Evolutionary conservation across 2,888 invertebrate genomes (phyloP).

Genomic region (Drosophila fungiperda): DNA sequence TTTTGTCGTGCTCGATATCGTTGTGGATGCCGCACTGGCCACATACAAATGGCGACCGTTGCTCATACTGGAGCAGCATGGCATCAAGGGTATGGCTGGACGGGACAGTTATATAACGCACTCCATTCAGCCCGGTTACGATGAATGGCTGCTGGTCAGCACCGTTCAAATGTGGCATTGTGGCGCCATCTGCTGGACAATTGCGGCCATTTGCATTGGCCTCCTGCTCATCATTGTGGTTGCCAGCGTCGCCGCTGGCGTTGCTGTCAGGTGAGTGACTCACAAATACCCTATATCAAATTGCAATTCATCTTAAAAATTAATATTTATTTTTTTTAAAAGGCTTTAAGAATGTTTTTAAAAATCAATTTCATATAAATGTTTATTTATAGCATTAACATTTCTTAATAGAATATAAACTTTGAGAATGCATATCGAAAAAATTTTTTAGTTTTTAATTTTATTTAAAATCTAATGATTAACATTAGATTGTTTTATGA

Average conservation of each 20-base stretch:
- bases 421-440: background rate
- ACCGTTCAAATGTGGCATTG: conserved; percentile 82
- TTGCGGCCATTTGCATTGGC: conserved; percentile 81
- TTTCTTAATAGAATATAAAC: background rate
- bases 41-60: conserved; percentile 83
- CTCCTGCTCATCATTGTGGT: conserved; percentile 80
- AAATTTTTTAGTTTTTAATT: background rate
- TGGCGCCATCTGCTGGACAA: conserved; percentile 84
- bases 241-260: conserved; percentile 83
- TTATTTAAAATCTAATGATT: background rate
- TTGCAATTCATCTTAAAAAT: background rate
- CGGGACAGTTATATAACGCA: conserved; percentile 82
- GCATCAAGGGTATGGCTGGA: conserved; percentile 64
- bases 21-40: conserved; percentile 56
- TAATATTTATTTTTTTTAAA: background rate
- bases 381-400: background rate
- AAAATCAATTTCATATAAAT: background rate
- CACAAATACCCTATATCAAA: background rate
- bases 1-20: conserved; percentile 84
- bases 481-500: background rate
- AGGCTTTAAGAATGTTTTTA: background rate
- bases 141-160: conserved; percentile 84
- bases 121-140: conserved; percentile 84
- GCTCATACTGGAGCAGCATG: conserved; percentile 84
- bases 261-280: conserved; percentile 83